phyloP scores from a whole-genome alignment of 2,797 vertebrate genomes.

The Xenentodon cancila region DNA sequence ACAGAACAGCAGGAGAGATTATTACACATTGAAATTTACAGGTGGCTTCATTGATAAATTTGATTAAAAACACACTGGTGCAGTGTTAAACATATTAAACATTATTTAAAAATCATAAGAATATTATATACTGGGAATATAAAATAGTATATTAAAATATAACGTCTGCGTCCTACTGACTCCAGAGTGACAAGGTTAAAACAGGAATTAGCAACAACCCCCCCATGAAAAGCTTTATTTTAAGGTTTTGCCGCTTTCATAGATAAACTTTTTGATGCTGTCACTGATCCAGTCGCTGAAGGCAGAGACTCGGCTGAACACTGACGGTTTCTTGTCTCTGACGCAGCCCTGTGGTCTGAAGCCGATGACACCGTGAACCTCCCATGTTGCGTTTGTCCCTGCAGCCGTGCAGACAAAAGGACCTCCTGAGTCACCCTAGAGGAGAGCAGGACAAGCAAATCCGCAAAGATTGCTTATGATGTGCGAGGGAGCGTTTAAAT shows the following conservation, averaged over 20 bases:
- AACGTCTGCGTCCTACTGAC: too few species aligned
- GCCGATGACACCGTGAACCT: slow-evolving; percentile 79
- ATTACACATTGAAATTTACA: too few species aligned
- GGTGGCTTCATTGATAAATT: too few species aligned
- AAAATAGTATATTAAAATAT: too few species aligned
- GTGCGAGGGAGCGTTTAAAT: slow-evolving; percentile 5
- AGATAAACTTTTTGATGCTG: slow-evolving; percentile 76
- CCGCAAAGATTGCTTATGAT: slow-evolving; percentile 8
- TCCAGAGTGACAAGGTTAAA: background rate
- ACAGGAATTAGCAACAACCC: too few species aligned
- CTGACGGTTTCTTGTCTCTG: slow-evolving; percentile 78
- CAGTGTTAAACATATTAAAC: too few species aligned
- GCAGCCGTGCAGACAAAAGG: slow-evolving; percentile 67
- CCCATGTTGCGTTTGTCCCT: slow-evolving; percentile 58
- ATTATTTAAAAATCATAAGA: too few species aligned
- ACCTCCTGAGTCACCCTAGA: slow-evolving; percentile 78
- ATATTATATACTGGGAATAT: too few species aligned
- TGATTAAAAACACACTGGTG: too few species aligned
- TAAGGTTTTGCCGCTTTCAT: slow-evolving; percentile 50
- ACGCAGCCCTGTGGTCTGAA: slow-evolving; percentile 76
- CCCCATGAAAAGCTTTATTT: background rate
- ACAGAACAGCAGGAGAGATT: too few species aligned
- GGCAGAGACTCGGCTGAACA: slow-evolving; percentile 80
- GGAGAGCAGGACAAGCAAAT: slow-evolving; percentile 9
- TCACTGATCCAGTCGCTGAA: slow-evolving; percentile 77